Evolutionary conservation across 2,888 invertebrate genomes (phyloP), one percentile per base, ranked within the genome.

Genomic region (Lithophane ornitopus): DNA sequence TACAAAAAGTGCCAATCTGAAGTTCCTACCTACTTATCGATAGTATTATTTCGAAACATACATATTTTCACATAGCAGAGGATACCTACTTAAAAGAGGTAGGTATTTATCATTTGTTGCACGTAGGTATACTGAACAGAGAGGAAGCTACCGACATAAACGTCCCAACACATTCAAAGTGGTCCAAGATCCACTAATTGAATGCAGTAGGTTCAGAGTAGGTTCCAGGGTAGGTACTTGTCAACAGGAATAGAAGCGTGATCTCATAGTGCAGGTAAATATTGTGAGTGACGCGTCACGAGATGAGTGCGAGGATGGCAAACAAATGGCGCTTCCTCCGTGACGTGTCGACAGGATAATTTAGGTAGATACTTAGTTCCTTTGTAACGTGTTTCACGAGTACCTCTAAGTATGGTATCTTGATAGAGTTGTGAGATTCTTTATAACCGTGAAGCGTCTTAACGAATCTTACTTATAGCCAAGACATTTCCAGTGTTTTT

Each of bases 231-330:
- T 34, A 68, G 14, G 41, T 28, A 71, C 70, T 39, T 44, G 44
- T 54, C 8, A 49, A 66, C 58, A 26, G 49, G 49, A 78, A 58
- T 77, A 58, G 52, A 49, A 14, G n/a, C 58, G 26, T 76, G 76
- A 75, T 56, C 54, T 76, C 62, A 76, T 63, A 63, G 46, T n/a
- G 12, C 52, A 56, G 39, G 75, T 76, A 76, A 75, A 75, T 75
- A 76, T 63, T 75, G 54, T 75, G 58, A 73, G 46, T 39, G 73
- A n/a, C 73, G 41, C 46, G 34, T 75, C 63, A 14, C 44, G 28
- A 28, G 26, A 63, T 19, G 39, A 28, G 39, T 26, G 58, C 16
- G 16, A 46, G 56, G 12, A 56, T 58, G 26, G 22, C 39, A 39
- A 46, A 62, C 7, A 62, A 74, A 26, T 63, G n/a, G 9, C 44